A percentile compares a stretch with the other conserved stretches of the same genome.
phyloP scores from a whole-genome alignment of 2,113 vertebrate species.

The Tursiops truncatus region DNA sequence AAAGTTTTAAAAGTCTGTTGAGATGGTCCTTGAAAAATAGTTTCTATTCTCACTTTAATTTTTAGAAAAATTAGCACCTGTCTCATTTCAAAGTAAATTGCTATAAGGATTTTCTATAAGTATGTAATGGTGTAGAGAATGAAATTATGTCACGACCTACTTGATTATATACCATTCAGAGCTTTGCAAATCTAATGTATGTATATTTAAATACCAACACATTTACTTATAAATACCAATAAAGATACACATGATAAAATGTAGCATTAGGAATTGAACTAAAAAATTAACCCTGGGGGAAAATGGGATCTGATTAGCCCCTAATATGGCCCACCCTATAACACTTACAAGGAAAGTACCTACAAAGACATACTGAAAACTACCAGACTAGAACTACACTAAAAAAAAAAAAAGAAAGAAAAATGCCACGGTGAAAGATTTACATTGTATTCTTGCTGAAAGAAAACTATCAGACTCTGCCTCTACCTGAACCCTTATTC shows the following conservation, averaged over 20 bases:
- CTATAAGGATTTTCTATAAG: slow-evolving; percentile 11
- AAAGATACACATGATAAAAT: not conserved
- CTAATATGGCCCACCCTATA: not conserved
- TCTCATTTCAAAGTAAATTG: slow-evolving; percentile 52
- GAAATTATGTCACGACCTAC: slow-evolving; percentile 53
- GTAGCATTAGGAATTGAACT: slow-evolving; percentile 6
- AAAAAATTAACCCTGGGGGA: not conserved
- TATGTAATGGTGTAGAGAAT: slow-evolving; percentile 26
- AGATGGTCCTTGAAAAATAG: slow-evolving; percentile 35
- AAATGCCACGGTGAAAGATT: not conserved
- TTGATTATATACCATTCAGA: slow-evolving; percentile 61
- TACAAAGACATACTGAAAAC: not conserved
- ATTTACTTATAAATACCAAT: not conserved
- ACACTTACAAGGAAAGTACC: not conserved
- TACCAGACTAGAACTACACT: not conserved
- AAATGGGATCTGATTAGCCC: not conserved
- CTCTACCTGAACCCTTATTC: not conserved
- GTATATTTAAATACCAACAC: not conserved
- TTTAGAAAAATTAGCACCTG: slow-evolving; percentile 45
- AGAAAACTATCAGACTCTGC: not conserved
- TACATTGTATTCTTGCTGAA: not conserved
- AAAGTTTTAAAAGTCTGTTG: not conserved
- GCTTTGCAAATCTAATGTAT: not conserved
- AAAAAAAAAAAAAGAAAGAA: not conserved
- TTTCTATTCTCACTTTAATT: slow-evolving; percentile 43